Evolutionary conservation across 2,797 vertebrate genomes (phyloP), one percentile per base, ranked within the genome.

Genomic region (Sebastiscus albofasciatus): DNA sequence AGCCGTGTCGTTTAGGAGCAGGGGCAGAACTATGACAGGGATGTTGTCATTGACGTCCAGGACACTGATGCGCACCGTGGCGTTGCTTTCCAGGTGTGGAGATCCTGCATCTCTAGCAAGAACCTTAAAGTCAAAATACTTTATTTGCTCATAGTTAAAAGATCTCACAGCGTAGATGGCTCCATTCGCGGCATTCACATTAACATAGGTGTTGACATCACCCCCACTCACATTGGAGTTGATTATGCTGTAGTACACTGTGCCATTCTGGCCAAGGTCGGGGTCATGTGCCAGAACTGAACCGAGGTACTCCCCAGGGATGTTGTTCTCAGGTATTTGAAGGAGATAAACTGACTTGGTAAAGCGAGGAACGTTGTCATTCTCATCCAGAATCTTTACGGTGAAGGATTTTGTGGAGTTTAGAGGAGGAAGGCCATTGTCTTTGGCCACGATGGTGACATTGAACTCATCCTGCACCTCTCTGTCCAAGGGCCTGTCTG

Each of bases 121-220:
- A 62, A 99, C 97, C 0, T 98, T 98, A 81, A 99, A 99, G 90
- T 99, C 98, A 84, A 99, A 99, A 80, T 98, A 98, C 72, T 99
- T 99, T 52, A 98, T 99, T 87, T 99, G 99, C 77, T 99, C 99
- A 0, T 99, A 99, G 93, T 99, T 99, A 84, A 99, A 99, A 80
- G 98, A 99, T 79, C 99, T 96, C 75, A 99, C 95, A 8, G 99
- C 99, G 0, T 99, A 99, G 73, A 99, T 98, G 88, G 99, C 99
- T 77, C 99, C 99, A 61, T 99, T 99, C 24, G 98, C 98, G 27
- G 98, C 98, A 79, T 99, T 99, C 54, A 99, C 98, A 0, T 98
- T 99, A 49, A 99, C 99, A 1, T 99, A 99, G 8, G 99, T 99
- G 92, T 98, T 99, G 80, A 99, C 97, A 83, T 99, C 99, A 67